phyloP scores from a whole-genome alignment of 1,140 invertebrate genomes.

The Phenacoccus solenopsis region DNA sequence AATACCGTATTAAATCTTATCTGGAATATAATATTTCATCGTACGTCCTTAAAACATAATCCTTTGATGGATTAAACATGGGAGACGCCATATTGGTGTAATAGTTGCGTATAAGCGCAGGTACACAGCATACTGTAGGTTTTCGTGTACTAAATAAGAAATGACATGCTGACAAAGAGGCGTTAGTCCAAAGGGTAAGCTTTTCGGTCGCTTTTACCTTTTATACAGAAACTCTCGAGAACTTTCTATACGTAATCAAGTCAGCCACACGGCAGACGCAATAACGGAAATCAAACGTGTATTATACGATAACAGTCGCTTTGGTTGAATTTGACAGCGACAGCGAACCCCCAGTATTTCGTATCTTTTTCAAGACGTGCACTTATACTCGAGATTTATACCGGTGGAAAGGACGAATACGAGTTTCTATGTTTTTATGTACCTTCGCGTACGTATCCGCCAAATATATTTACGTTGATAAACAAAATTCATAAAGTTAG shows the following conservation, averaged over 20 bases:
- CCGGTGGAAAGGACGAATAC: not conserved
- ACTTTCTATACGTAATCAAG: not conserved
- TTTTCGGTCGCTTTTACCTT: not conserved
- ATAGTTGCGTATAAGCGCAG: not conserved
- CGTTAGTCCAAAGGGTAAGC: not conserved
- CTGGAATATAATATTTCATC: constrained; percentile 14
- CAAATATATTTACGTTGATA: not conserved
- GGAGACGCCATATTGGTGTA: constrained; percentile 1
- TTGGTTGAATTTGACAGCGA: not conserved
- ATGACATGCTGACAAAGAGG: not conserved
- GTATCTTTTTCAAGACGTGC: not conserved
- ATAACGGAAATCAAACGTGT: not conserved
- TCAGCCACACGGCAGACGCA: not conserved
- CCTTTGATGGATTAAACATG: constrained; percentile 15
- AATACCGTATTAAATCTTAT: constrained; percentile 17
- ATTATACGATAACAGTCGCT: not conserved
- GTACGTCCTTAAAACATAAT: constrained; percentile 9
- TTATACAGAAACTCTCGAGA: not conserved
- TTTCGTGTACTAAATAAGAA: too few relatives aligned
- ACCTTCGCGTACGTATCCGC: not conserved
- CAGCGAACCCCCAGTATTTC: not conserved
- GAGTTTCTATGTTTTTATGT: not conserved
- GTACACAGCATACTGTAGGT: not conserved
- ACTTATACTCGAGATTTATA: not conserved
- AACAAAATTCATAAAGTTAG: constrained; percentile 3